Evolutionary conservation across 2,888 invertebrate genomes (phyloP).

Genomic region (Pemphredon lugubris): DNA sequence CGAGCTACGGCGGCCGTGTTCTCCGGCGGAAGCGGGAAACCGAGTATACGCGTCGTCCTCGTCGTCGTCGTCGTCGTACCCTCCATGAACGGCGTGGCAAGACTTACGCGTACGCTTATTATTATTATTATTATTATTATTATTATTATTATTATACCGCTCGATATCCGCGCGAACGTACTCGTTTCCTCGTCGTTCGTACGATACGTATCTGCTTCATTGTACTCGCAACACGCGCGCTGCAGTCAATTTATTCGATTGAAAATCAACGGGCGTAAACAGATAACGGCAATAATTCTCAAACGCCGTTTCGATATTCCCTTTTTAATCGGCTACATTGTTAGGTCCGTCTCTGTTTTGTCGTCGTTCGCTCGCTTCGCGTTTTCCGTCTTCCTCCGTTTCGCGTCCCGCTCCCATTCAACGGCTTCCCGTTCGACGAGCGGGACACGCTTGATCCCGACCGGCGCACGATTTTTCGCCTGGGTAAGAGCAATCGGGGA

Average conservation of each 20-base stretch:
- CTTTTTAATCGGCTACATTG: constrained; percentile 34
- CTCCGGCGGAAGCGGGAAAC: no score
- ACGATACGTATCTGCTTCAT: constrained; percentile 9
- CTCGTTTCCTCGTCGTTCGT: neutral
- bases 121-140: no score
- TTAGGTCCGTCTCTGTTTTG: constrained; percentile 2
- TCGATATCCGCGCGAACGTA: no score
- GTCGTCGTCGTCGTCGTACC: no score
- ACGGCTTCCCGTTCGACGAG: constrained; percentile 21
- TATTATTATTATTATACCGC: no score
- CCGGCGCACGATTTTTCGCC: constrained; percentile 2
- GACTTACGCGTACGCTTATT: no score
- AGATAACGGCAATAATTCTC: constrained; percentile 60
- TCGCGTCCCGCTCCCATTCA: constrained; percentile 19
- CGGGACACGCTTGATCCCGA: neutral
- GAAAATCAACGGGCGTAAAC: constrained; percentile 61
- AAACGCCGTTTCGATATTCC: constrained; percentile 27
- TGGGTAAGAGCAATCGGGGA: constrained; percentile 10
- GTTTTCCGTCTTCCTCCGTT: neutral
- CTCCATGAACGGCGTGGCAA: no score
- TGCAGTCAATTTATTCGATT: constrained; percentile 50
- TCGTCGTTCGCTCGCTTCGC: neutral
- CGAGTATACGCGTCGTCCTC: no score
- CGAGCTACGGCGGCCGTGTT: no score
- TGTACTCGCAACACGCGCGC: constrained; percentile 3